These are phyloP conservation scores for Microcebus tavaratra DNA, from an alignment of 2,113 vertebrate species.

Conservation along the genomic window DNA sequence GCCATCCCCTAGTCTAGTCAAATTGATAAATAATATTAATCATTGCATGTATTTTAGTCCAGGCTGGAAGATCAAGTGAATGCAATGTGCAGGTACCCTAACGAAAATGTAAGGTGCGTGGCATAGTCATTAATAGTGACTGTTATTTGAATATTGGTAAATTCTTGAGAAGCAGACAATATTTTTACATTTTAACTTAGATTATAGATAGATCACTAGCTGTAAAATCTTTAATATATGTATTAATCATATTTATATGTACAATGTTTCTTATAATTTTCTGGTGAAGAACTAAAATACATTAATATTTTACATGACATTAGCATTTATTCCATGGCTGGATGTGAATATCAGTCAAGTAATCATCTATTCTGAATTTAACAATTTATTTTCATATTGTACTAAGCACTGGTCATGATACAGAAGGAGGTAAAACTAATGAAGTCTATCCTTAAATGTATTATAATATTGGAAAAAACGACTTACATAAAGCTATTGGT, in stretches of 20 bases:
- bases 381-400: background rate
- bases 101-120: background rate
- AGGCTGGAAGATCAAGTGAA: background rate
- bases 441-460: background rate
- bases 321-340: background rate
- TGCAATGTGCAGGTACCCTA: background rate
- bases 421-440: background rate
- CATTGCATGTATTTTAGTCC: background rate
- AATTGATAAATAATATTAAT: background rate
- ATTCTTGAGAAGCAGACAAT: background rate
- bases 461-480: background rate
- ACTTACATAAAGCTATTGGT: background rate
- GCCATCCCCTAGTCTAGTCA: background rate
- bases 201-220: background rate
- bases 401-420: background rate
- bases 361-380: background rate
- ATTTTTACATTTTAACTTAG: background rate
- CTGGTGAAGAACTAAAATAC: background rate
- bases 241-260: background rate
- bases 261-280: background rate
- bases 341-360: background rate
- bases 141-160: background rate
- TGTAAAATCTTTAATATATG: background rate
- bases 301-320: background rate
- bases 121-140: background rate